Evolutionary conservation across 1,140 invertebrate species (phyloP).

Genomic region (Globodera ellingtonae): DNA sequence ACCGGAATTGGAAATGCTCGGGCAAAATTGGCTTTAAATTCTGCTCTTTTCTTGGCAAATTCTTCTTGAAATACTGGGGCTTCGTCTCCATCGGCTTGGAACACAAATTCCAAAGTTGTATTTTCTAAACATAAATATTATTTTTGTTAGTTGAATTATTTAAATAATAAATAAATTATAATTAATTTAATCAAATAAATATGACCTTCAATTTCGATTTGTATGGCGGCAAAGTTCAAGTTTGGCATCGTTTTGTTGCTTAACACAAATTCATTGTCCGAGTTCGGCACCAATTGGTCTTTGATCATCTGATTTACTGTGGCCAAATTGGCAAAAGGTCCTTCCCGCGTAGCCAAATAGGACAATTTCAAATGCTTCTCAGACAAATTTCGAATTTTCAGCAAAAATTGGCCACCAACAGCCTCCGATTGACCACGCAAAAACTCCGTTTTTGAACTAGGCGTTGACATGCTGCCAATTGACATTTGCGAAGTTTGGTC

Average conservation of each 20-base stretch:
- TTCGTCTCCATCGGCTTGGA: conserved; percentile 20
- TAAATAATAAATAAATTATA: neutral
- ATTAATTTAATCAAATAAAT: conserved; percentile 17
- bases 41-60: neutral
- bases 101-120: conserved; percentile 19
- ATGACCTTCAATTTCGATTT: conserved; percentile 18
- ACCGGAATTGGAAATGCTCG: conserved; percentile 21
- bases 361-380: conserved; percentile 2
- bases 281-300: neutral
- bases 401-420: conserved; percentile 13
- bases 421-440: conserved; percentile 3
- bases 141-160: neutral
- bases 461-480: neutral
- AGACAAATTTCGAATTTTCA: conserved; percentile 3
- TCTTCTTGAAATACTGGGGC: neutral
- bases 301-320: neutral
- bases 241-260: neutral
- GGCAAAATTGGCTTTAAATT: conserved; percentile 21
- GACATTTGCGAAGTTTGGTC: neutral
- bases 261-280: conserved; percentile 21
- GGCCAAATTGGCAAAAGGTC: conserved; percentile 21
- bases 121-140: conserved; percentile 13
- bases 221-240: conserved; percentile 31
- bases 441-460: neutral
- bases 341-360: neutral